Base-by-base conservation (phyloP, 2,113 vertebrate species). In the Bambusicola thoracicus region DNA sequence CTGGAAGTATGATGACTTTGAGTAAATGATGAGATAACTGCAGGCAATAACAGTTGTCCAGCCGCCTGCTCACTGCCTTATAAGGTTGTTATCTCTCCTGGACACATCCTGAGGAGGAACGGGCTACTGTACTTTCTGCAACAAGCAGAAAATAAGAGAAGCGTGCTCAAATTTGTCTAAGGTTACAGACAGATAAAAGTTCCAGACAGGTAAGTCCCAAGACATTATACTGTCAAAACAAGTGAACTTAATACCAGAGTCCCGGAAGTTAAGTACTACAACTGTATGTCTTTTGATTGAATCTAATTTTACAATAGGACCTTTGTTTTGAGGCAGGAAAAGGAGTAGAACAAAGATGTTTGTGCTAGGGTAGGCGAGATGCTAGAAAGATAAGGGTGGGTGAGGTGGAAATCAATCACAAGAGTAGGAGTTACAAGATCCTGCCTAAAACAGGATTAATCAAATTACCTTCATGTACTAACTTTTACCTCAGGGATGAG, bases 1-100 rank as follows among this genome's bases (percentile, higher is more conserved):
- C n/a, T 81, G 14, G 43, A 86, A 81, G 17, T 3, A 67, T 0
- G 1, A 63, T 72, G 34, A 6, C 11, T 90, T 86, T 1, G 4
- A 34, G n/a, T 44, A 74, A 80, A 67, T 34, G 18, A 49, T n/a
- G 65, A 92, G 90, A 94, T 49, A 49, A 8, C 70, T 87, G 43
- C 51, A 89, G 94, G 74, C 62, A 75, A 40, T 51, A 75, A 84
- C 40, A 72, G 22, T 20, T 92, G 56, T 48, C 74, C 58, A 46
- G 46, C 0, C 0, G 19, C 51, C 67, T 78, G 8, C 25, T 88
- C 4, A 1, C 5, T 63, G 51, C 29, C 46, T 81, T 59, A 15
- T 20, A 67, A 72, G 22, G 10, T 51, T 78, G 18, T 61, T 63
- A 25, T 56, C 1, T 13, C 16, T 19, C 10, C 21, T 21, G 15